Percentiles rank a stretch among this genome's conserved stretches.
These are phyloP conservation scores for Tadarida brasiliensis DNA, from an alignment of 2,797 vertebrate species.

Conservation along the genomic window DNA sequence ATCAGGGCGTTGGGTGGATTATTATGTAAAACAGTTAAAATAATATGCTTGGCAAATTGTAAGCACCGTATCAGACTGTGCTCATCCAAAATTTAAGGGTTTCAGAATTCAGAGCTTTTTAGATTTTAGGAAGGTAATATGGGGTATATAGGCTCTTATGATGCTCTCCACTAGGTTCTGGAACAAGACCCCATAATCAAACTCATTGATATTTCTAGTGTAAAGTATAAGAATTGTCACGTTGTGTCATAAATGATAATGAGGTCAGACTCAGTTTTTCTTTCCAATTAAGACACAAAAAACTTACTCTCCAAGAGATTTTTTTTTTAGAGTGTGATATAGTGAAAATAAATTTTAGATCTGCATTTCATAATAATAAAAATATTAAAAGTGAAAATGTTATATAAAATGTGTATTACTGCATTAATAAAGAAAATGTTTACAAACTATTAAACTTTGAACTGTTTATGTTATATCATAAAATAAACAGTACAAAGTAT, in stretches of 20 bases:
- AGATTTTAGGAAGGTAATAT: not conserved
- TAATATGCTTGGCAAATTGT: not conserved
- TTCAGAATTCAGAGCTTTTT: not conserved
- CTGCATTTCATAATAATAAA: not conserved
- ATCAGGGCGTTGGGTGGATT: not conserved
- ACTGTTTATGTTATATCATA: not conserved
- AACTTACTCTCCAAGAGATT: not conserved
- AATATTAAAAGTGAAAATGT: not conserved
- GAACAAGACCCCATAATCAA: not conserved
- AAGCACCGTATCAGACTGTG: not conserved
- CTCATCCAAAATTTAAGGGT: not conserved
- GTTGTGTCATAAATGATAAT: not conserved
- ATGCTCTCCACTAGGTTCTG: not conserved
- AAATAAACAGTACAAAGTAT: not conserved
- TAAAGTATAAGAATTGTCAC: not conserved
- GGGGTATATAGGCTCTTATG: not conserved
- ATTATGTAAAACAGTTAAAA: not conserved
- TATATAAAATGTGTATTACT: not conserved
- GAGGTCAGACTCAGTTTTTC: not conserved
- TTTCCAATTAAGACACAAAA: not conserved
- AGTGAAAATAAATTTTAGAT: not conserved
- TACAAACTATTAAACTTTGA: not conserved
- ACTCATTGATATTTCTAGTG: not conserved
- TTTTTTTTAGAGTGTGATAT: not conserved
- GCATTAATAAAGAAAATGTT: conserved; percentile 1